phyloP scores from a whole-genome alignment of 2,113 vertebrate genomes.

The Pseudopodoces humilis region DNA sequence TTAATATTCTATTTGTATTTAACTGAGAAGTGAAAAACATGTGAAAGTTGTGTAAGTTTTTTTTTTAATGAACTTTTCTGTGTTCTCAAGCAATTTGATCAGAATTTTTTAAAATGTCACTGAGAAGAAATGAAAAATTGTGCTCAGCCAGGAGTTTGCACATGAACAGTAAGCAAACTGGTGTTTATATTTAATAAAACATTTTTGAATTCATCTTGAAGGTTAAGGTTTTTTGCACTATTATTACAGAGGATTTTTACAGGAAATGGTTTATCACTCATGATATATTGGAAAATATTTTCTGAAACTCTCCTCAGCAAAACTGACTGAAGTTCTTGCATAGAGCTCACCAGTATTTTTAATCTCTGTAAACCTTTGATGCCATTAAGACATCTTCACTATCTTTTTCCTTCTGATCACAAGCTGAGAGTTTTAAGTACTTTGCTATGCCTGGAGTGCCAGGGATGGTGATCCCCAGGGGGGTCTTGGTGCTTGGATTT shows the following conservation, averaged over 20 bases:
- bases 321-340: background rate
- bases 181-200: background rate
- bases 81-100: background rate
- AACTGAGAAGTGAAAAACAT: background rate
- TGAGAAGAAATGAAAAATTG: background rate
- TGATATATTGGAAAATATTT: background rate
- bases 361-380: background rate
- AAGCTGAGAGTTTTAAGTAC: background rate
- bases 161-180: background rate
- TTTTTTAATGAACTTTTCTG: background rate
- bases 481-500: background rate
- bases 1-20: background rate
- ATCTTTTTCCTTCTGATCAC: background rate
- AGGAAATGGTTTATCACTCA: background rate
- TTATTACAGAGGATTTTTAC: background rate
- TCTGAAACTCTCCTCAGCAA: background rate
- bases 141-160: background rate
- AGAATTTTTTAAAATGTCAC: background rate
- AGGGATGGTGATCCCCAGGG: background rate
- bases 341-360: background rate
- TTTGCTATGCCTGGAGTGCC: background rate
- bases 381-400: background rate
- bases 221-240: background rate
- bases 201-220: background rate
- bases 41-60: background rate